Evolutionary conservation across 2,888 invertebrate genomes (phyloP).

Genomic region (Synergus gifuensis): DNA sequence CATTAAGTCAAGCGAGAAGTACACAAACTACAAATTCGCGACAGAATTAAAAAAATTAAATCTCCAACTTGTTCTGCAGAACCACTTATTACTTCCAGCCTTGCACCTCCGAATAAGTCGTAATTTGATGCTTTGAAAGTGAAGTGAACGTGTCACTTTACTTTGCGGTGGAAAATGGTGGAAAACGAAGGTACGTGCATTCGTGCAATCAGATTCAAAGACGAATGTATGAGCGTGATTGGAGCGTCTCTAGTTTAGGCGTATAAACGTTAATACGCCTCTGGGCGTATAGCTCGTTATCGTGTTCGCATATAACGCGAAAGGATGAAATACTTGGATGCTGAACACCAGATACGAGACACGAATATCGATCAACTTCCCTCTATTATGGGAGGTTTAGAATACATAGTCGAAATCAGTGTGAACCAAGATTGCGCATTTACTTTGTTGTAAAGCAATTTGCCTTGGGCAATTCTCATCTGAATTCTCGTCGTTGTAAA

Average conservation of each 20-base stretch:
- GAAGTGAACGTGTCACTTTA: conserved; percentile 15
- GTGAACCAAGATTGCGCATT: conserved; percentile 27
- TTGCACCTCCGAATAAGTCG: conserved; percentile 1
- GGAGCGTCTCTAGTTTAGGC: conserved; percentile 9
- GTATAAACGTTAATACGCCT: conserved; percentile 28
- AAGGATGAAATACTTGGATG: conserved; percentile 32
- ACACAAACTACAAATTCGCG: too few species aligned
- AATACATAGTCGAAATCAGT: conserved; percentile 7
- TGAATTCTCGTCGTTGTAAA: too few species aligned
- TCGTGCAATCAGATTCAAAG: conserved; percentile 27
- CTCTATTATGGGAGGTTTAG: not conserved
- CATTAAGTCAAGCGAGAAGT: too few species aligned
- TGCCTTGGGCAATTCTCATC: conserved; percentile 6
- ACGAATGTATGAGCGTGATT: conserved; percentile 32
- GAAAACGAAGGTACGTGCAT: conserved; percentile 15
- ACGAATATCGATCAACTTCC: conserved; percentile 25
- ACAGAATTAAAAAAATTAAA: too few species aligned
- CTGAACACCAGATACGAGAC: conserved; percentile 27
- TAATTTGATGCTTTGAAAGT: conserved; percentile 20
- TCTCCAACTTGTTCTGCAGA: too few species aligned
- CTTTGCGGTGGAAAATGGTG: not conserved
- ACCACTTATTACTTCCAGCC: conserved; percentile 4
- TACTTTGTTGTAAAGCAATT: not conserved
- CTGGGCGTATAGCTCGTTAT: conserved; percentile 28
- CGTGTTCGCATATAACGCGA: conserved; percentile 2